These are phyloP conservation scores for Eulemur rubriventer DNA, from an alignment of 2,797 vertebrate genomes.

Conservation along the genomic window DNA sequence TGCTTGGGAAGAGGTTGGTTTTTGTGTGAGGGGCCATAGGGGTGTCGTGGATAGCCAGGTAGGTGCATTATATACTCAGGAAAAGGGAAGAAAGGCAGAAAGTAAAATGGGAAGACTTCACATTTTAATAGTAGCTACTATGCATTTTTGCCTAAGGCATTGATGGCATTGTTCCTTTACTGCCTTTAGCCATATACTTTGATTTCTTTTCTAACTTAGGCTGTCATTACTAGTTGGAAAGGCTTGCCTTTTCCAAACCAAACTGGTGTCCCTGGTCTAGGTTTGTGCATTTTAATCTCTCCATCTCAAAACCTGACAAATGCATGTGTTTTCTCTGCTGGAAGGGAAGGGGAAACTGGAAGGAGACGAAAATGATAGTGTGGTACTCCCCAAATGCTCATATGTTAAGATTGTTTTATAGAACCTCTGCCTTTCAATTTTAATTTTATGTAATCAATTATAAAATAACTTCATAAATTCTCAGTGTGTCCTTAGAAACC, in stretches of 20 bases:
- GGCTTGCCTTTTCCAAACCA: background rate
- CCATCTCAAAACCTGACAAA: background rate
- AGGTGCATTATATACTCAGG: background rate
- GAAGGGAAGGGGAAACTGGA: background rate
- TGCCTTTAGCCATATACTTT: background rate
- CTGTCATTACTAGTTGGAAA: background rate
- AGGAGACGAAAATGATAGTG: background rate
- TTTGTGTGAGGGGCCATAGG: background rate
- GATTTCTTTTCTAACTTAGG: background rate
- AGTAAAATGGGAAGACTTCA: background rate
- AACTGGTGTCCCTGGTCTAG: background rate
- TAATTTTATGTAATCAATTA: slow-evolving; percentile 40
- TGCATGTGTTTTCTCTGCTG: slow-evolving; percentile 9
- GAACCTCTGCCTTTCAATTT: slow-evolving; percentile 28
- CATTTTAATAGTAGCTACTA: background rate
- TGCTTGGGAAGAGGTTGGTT: background rate
- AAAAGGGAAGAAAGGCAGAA: background rate
- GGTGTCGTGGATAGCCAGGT: background rate
- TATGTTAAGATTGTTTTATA: slow-evolving; percentile 27
- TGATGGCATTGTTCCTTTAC: background rate
- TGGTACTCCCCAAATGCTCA: background rate
- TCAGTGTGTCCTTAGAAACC: background rate
- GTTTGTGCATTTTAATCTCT: background rate
- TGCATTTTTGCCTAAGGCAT: background rate
- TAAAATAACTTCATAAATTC: slow-evolving; percentile 31